Evolutionary conservation across 2,113 vertebrate species (phyloP).

Genomic region (Pogonocichla stellata): DNA sequence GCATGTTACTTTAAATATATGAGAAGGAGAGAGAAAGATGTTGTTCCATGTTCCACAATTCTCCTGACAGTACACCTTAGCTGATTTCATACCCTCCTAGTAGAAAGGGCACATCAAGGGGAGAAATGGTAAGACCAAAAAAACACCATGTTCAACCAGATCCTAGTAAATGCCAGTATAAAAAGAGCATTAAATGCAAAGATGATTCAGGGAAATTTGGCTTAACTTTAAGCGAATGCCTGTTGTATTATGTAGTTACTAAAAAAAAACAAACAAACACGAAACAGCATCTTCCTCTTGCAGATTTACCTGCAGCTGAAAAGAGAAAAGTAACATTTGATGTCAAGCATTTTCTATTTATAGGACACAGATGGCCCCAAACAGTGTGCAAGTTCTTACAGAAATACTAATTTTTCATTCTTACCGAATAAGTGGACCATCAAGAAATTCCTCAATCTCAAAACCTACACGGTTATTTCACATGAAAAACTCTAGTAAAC

Average conservation of each 20-base stretch:
- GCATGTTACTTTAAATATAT: not conserved
- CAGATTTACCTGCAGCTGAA: not conserved
- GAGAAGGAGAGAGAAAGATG: not conserved
- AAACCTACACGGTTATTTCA: not conserved
- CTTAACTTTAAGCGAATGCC: not conserved
- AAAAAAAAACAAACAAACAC: not conserved
- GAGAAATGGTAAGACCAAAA: not conserved
- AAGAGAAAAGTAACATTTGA: not conserved
- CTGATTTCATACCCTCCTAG: not conserved
- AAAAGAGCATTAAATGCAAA: not conserved
- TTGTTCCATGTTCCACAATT: not conserved
- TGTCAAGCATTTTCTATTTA: not conserved
- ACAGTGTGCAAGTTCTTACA: not conserved
- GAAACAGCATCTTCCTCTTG: not conserved
- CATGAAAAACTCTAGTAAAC: not conserved
- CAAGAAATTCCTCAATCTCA: not conserved
- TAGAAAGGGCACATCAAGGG: not conserved
- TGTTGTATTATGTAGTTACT: rapidly evolving
- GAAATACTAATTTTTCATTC: not conserved
- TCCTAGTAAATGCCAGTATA: not conserved
- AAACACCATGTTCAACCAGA: not conserved
- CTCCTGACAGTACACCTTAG: not conserved
- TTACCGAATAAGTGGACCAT: not conserved
- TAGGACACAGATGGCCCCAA: not conserved
- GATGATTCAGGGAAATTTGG: not conserved